These are phyloP conservation scores for Distichodus sexfasciatus DNA, from an alignment of 2,797 vertebrate genomes.

Conservation along the genomic window DNA sequence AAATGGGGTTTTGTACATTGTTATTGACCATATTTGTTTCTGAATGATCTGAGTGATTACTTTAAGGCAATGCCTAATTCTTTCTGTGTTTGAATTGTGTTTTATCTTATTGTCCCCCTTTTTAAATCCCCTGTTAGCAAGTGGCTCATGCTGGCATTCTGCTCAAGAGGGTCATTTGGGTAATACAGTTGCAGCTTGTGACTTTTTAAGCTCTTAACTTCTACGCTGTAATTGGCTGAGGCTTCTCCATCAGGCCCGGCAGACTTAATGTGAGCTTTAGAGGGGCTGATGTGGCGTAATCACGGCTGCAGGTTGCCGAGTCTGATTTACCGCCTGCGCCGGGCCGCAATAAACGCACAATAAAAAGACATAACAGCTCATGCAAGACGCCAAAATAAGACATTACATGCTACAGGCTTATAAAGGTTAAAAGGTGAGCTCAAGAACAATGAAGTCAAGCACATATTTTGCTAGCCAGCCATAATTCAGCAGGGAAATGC, in stretches of 20 bases:
- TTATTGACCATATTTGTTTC: too few relatives aligned
- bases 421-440: slow-evolving; percentile 54
- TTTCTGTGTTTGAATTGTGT: neutral
- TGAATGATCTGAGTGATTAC: too few relatives aligned
- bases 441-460: slow-evolving; percentile 44
- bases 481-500: slow-evolving; percentile 31
- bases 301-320: slow-evolving; percentile 69
- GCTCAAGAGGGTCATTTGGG: slow-evolving; percentile 30
- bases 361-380: slow-evolving; percentile 66
- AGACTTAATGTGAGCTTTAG: slow-evolving; percentile 63
- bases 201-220: slow-evolving; percentile 25
- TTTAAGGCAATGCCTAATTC: neutral
- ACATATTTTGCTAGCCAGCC: slow-evolving; percentile 29
- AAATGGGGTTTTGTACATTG: too few relatives aligned
- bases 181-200: slow-evolving; percentile 23
- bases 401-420: slow-evolving; percentile 33
- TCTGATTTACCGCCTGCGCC: slow-evolving; percentile 64
- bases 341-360: slow-evolving; percentile 67
- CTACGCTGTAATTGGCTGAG: slow-evolving; percentile 25
- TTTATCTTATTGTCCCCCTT: neutral
- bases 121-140: neutral
- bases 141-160: neutral
- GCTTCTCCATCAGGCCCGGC: slow-evolving; percentile 29
- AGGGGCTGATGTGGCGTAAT: slow-evolving; percentile 77
- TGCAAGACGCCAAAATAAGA: slow-evolving; percentile 42